A percentile compares a stretch with the other conserved stretches of the same genome.
phyloP scores from a whole-genome alignment of 1,140 invertebrate species.

The Chelonus insularis region DNA sequence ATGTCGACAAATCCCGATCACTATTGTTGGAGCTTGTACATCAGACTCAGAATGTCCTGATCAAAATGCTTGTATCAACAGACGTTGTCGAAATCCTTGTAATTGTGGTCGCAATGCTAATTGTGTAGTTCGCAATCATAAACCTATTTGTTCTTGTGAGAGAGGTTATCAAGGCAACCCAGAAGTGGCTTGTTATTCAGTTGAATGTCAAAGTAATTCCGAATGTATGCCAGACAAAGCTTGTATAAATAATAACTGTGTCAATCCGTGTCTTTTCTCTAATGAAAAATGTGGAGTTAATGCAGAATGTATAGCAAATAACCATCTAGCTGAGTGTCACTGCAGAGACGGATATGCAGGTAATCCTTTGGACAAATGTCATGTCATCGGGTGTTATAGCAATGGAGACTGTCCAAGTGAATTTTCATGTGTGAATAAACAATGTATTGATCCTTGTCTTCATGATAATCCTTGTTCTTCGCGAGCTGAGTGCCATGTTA shows the following conservation, averaged over 20 bases:
- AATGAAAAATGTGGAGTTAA: constrained; percentile 81
- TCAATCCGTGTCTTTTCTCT: constrained; percentile 77
- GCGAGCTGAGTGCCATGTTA: constrained; percentile 75
- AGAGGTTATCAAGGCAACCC: constrained; percentile 85
- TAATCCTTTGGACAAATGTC: constrained; percentile 76
- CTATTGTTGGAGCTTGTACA: constrained; percentile 68
- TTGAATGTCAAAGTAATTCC: constrained; percentile 77
- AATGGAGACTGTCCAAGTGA: constrained; percentile 86
- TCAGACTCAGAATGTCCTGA: constrained; percentile 76
- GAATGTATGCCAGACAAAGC: constrained; percentile 80
- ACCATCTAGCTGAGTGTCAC: constrained; percentile 76
- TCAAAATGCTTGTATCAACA: constrained; percentile 80
- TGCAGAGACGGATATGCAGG: constrained; percentile 81
- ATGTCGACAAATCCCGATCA: constrained; percentile 64
- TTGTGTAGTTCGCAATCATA: constrained; percentile 80
- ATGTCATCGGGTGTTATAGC: constrained; percentile 81
- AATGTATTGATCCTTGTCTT: constrained; percentile 84
- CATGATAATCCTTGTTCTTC: constrained; percentile 77
- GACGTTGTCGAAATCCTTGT: constrained; percentile 83
- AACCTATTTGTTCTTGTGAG: constrained; percentile 82
- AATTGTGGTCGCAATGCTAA: constrained; percentile 83
- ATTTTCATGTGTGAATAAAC: constrained; percentile 80
- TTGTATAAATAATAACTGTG: constrained; percentile 82
- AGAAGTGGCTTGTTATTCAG: constrained; percentile 73
- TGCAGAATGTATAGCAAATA: constrained; percentile 78